Evolutionary conservation across 2,888 invertebrate genomes (phyloP).

Genomic region (Drosophila sordidula): DNA sequence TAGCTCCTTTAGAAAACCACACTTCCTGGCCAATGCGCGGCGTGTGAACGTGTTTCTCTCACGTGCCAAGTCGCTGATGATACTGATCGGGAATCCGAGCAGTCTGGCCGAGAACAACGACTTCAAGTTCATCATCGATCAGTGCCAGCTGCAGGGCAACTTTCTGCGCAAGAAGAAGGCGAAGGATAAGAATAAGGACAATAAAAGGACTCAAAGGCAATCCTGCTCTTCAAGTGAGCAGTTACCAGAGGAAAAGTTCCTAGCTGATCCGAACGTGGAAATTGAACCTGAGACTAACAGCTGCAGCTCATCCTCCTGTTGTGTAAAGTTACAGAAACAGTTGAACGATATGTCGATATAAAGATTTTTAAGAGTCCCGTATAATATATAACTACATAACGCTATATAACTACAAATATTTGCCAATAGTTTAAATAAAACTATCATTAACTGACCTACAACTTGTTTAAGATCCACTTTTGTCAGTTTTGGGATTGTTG

Average conservation of each 20-base stretch:
- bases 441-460: too few species aligned
- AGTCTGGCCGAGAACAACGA: conserved; percentile 78
- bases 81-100: conserved; percentile 86
- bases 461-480: neutral
- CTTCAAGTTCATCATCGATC: conserved; percentile 72
- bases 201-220: neutral
- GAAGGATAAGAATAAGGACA: neutral
- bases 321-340: neutral
- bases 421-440: neutral
- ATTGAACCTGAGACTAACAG: neutral
- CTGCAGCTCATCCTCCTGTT: neutral
- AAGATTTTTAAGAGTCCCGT: too few species aligned
- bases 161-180: conserved; percentile 23
- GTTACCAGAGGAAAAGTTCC: neutral
- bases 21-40: conserved; percentile 77
- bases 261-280: neutral
- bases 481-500: neutral
- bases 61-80: conserved; percentile 87
- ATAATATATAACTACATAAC: too few species aligned
- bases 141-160: conserved; percentile 57
- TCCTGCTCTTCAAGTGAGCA: neutral
- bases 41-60: conserved; percentile 89
- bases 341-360: neutral
- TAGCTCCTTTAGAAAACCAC: conserved; percentile 83
- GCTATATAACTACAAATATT: neutral